Percentiles rank a stretch among this genome's conserved stretches.
These are phyloP conservation scores for Chiloscyllium plagiosum DNA, from an alignment of 2,113 vertebrate genomes.

Conservation along the genomic window DNA sequence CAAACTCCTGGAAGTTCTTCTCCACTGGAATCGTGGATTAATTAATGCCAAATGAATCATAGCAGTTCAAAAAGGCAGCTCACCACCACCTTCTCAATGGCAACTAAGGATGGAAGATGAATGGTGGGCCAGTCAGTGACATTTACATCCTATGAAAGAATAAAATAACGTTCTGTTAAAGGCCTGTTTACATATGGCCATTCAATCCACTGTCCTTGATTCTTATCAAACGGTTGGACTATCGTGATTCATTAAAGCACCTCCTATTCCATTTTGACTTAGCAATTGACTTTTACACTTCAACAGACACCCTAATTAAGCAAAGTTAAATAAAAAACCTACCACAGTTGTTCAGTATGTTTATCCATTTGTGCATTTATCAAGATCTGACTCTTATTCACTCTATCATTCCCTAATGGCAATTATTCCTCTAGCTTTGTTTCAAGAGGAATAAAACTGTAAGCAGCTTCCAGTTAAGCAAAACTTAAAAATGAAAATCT, in stretches of 20 bases:
- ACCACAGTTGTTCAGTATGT: not conserved
- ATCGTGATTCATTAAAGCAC: not conserved
- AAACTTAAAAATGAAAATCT: not conserved
- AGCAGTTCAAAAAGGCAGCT: too few species aligned
- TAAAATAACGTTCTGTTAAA: too few species aligned
- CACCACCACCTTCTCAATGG: too few species aligned
- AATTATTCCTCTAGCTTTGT: not conserved
- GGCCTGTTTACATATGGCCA: not conserved
- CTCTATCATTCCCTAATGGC: not conserved
- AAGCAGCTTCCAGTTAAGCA: not conserved
- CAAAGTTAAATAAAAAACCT: not conserved
- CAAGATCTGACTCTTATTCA: not conserved
- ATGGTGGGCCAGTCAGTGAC: too few species aligned
- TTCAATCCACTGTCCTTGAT: not conserved
- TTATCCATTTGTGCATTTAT: not conserved
- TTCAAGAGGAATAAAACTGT: not conserved
- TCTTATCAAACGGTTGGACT: not conserved
- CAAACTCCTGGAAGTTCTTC: too few species aligned
- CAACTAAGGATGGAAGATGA: too few species aligned
- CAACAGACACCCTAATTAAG: not conserved
- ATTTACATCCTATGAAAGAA: too few species aligned
- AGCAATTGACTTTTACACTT: not conserved
- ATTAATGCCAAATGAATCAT: too few species aligned
- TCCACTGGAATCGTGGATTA: too few species aligned
- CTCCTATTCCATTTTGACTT: not conserved